Percentiles rank a stretch among this genome's conserved stretches.
These are phyloP conservation scores for Hermetia illucens DNA, from an alignment of 1,140 invertebrate genomes.

Conservation along the genomic window DNA sequence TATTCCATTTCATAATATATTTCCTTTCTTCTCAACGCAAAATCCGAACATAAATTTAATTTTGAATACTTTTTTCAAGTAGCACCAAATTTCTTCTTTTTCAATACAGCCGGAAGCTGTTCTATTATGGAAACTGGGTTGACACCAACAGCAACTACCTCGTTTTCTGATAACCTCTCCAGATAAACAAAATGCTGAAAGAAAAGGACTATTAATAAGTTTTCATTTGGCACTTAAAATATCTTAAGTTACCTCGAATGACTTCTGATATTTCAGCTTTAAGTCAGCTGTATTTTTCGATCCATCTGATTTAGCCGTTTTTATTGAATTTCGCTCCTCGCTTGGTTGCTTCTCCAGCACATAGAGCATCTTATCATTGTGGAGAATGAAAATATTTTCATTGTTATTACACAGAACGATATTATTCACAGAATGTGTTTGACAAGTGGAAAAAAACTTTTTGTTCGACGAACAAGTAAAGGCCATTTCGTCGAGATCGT, in stretches of 20 bases:
- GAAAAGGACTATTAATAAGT: constrained; percentile 12
- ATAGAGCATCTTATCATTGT: constrained; percentile 45
- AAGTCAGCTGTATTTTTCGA: constrained; percentile 2
- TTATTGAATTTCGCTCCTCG: neutral
- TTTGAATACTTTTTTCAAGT: constrained; percentile 20
- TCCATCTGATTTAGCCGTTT: neutral
- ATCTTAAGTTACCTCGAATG: constrained; percentile 5
- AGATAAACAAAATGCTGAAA: constrained; percentile 51
- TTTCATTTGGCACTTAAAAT: neutral
- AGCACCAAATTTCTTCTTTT: constrained; percentile 44
- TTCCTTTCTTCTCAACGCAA: too few relatives aligned
- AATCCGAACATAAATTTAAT: too few relatives aligned
- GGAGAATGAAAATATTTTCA: constrained; percentile 43
- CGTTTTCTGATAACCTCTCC: constrained; percentile 37
- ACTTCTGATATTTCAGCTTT: constrained; percentile 7
- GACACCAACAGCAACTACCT: constrained; percentile 52
- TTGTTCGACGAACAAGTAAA: constrained; percentile 36
- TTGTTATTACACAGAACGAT: constrained; percentile 41
- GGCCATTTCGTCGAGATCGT: constrained; percentile 37
- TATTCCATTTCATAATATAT: too few relatives aligned
- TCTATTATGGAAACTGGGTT: constrained; percentile 43
- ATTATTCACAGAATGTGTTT: constrained; percentile 32
- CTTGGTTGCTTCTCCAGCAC: constrained; percentile 33
- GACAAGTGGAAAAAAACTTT: constrained; percentile 11
- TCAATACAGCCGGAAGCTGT: constrained; percentile 43